phyloP scores from a whole-genome alignment of 2,797 vertebrate species.

The Presbytis comata region DNA sequence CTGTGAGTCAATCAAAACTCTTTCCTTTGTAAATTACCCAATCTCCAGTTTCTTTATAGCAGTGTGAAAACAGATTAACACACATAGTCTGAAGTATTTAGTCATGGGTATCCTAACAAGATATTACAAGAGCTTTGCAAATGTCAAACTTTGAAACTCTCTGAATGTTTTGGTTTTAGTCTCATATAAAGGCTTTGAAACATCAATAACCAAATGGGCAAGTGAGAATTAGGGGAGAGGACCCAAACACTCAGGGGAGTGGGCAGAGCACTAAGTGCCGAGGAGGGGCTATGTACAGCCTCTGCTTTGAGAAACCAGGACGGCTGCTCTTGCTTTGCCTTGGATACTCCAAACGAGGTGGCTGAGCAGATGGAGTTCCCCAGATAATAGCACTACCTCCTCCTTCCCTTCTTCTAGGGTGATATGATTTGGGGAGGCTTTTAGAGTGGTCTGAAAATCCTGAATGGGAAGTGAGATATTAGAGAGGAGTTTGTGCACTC shows the following conservation, averaged over 20 bases:
- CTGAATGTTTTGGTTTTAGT: not conserved
- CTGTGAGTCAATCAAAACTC: not conserved
- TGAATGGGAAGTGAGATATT: not conserved
- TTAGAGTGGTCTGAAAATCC: not conserved
- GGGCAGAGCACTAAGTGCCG: not conserved
- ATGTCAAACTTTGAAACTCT: not conserved
- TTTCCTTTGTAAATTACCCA: not conserved
- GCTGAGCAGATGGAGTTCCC: rapidly evolving
- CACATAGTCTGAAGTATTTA: too few relatives aligned
- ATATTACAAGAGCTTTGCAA: not conserved
- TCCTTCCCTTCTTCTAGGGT: not conserved
- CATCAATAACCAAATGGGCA: not conserved
- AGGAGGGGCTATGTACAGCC: rapidly evolving
- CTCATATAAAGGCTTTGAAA: not conserved
- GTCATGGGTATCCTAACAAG: not conserved
- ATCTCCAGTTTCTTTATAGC: not conserved
- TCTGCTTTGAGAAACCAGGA: not conserved
- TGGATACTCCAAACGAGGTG: not conserved
- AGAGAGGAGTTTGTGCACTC: not conserved
- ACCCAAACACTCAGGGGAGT: rapidly evolving
- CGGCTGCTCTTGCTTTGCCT: not conserved
- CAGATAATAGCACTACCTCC: not conserved
- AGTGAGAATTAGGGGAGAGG: not conserved
- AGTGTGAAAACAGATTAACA: not conserved
- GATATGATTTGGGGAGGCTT: not conserved